Evolutionary conservation across 2,888 invertebrate species (phyloP).

Genomic region (Phyllotreta cruciferae): DNA sequence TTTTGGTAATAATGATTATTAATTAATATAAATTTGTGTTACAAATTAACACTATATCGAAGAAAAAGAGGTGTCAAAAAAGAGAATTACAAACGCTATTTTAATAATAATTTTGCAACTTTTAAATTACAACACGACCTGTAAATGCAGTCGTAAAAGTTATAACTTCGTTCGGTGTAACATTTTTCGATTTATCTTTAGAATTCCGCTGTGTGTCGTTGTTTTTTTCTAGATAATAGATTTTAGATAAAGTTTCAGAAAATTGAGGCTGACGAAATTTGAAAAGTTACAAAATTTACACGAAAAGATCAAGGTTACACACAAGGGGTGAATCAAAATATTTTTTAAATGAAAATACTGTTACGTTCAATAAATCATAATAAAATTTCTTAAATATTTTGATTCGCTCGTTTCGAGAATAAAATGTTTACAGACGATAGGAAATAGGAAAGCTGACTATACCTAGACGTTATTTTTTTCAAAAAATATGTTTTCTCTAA

Average conservation of each 20-base stretch:
- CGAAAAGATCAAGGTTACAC: conserved; percentile 3
- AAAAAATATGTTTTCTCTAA: background rate
- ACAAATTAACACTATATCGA: conserved; percentile 35
- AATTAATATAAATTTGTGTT: conserved; percentile 37
- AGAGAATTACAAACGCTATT: conserved; percentile 33
- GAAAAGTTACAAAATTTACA: conserved; percentile 41
- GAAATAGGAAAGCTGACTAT: conserved; percentile 16
- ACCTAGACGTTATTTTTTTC: conserved; percentile 6
- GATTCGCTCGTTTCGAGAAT: background rate
- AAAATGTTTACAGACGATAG: conserved; percentile 13
- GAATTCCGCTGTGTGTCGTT: conserved; percentile 35
- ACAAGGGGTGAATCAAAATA: conserved; percentile 3
- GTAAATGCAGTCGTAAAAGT: conserved; percentile 20
- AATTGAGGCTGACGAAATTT: conserved; percentile 15
- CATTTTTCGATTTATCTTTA: conserved; percentile 24
- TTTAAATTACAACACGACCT: conserved; percentile 19
- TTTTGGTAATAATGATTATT: conserved; percentile 35
- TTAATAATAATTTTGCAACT: conserved; percentile 39
- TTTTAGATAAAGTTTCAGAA: conserved; percentile 12
- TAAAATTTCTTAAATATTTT: background rate
- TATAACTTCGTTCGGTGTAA: conserved; percentile 25
- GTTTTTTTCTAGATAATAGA: conserved; percentile 16
- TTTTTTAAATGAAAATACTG: conserved; percentile 2
- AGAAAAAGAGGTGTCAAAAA: conserved; percentile 40
- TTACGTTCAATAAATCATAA: too few species aligned